Evolutionary conservation across 2,888 invertebrate species (phyloP).

Genomic region (Drosophila mimetica): DNA sequence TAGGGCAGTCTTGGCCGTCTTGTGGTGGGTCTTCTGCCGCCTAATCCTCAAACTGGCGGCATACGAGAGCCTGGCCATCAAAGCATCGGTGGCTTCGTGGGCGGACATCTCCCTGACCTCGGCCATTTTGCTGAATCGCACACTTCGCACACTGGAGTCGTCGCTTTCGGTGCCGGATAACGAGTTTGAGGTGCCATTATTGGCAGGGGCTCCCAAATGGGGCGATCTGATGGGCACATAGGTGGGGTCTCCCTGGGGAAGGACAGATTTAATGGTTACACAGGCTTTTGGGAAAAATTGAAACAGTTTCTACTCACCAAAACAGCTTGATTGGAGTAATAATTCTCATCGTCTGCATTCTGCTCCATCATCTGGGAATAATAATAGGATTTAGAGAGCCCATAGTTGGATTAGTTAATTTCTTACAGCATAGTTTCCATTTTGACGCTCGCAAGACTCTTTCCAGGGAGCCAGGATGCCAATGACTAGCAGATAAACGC

Average conservation of each 20-base stretch:
- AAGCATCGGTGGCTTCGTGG: constrained; percentile 95
- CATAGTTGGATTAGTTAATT: accelerated
- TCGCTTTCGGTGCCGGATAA: constrained; percentile 92
- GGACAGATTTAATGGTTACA: not conserved
- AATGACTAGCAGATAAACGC: constrained; percentile 94
- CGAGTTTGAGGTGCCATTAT: constrained; percentile 64
- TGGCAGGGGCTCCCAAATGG: constrained; percentile 43
- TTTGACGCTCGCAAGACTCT: constrained; percentile 90
- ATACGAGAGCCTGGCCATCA: constrained; percentile 96
- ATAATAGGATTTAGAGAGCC: not conserved
- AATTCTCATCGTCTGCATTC: constrained; percentile 91
- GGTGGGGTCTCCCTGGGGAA: constrained; percentile 92
- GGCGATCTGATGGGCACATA: constrained; percentile 95
- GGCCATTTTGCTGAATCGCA: constrained; percentile 95
- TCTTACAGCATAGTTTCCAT: constrained; percentile 90
- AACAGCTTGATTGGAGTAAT: constrained; percentile 87
- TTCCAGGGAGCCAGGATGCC: constrained; percentile 96
- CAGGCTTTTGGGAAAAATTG: accelerated
- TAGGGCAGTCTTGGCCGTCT: constrained; percentile 93
- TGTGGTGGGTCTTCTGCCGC: constrained; percentile 86
- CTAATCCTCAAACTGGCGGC: constrained; percentile 94
- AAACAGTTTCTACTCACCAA: constrained; percentile 63
- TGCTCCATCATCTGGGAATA: constrained; percentile 88
- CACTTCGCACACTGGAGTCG: constrained; percentile 93
- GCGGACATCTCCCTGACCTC: constrained; percentile 95